Evolutionary conservation across 2,113 vertebrate genomes (phyloP).

Genomic region (Hydropotes inermis): DNA sequence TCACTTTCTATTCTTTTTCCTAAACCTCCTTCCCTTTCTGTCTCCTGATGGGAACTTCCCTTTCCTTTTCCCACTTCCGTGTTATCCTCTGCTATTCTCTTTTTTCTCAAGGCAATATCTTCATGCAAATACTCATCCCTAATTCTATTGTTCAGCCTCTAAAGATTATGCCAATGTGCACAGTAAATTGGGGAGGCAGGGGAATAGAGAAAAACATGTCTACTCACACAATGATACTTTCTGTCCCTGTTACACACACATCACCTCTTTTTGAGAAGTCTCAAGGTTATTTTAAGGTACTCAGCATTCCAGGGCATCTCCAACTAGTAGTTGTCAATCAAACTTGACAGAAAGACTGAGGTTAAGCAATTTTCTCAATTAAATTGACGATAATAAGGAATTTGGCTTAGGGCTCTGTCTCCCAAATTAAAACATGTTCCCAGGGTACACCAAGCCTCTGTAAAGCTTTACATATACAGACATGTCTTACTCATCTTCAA

Average conservation of each 20-base stretch:
- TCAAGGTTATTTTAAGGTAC: slow-evolving; percentile 13
- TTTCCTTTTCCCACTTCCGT: neutral
- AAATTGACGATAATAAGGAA: slow-evolving; percentile 30
- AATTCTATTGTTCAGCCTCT: neutral
- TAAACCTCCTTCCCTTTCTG: neutral
- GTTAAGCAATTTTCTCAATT: slow-evolving; percentile 47
- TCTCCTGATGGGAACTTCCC: neutral
- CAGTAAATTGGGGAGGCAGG: neutral
- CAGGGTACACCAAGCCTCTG: neutral
- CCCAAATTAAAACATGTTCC: slow-evolving; percentile 49
- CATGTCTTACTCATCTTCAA: neutral
- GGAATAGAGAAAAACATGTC: neutral
- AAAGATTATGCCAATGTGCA: neutral
- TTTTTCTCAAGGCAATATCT: neutral
- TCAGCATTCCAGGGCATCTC: neutral
- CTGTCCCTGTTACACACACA: neutral
- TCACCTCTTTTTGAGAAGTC: neutral
- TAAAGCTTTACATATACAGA: neutral
- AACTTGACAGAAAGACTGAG: neutral
- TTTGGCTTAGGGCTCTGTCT: slow-evolving; percentile 20
- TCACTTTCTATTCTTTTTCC: neutral
- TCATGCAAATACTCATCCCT: neutral
- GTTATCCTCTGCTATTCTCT: neutral
- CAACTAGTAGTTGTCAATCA: slow-evolving; percentile 34
- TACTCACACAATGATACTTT: neutral